Evolutionary conservation across 1,140 invertebrate genomes (phyloP), one percentile per base, ranked within the genome.

Genomic region (Achatina immaculata): DNA sequence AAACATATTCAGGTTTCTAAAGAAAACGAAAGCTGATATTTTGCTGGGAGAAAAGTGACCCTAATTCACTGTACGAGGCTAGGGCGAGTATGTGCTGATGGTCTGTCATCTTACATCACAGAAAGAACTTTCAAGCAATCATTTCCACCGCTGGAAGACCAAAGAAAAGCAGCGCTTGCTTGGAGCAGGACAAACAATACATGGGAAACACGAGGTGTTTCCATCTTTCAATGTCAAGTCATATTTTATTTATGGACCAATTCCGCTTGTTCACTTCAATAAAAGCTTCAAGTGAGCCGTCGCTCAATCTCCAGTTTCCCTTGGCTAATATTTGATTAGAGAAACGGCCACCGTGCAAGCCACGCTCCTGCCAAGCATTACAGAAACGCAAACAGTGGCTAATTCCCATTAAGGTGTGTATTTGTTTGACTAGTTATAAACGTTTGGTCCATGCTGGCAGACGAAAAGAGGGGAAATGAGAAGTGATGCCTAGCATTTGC

Each of bases 381-480:
- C n/a, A 62, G 1, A 16, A n/a, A 28, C 4, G 58, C 58, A 62
- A 31, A 28, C 7, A 31, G 16, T 62, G 16, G 58, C 58, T 28
- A 62, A 62, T 62, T 62, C 58, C 31, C 58, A 62, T 62, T 62
- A 62, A 55, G 58, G 28, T 31, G n/a, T 16, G 58, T 62, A 11
- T 11, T 62, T 62, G 28, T n/a, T 62, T n/a, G 58, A 31, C 2
- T 31, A 28, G 58, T 62, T 62, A 62, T 62, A 62, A 62, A 62
- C 58, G n/a, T n/a, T n/a, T n/a, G n/a, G n/a, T n/a, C n/a, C n/a
- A n/a, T n/a, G n/a, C n/a, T n/a, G n/a, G n/a, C n/a, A n/a, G n/a
- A n/a, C n/a, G n/a, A n/a, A n/a, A n/a, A n/a, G n/a, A n/a, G n/a
- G n/a, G n/a, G n/a, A n/a, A n/a, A n/a, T n/a, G n/a, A n/a, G n/a